Evolutionary conservation across 2,888 invertebrate genomes (phyloP).

Genomic region (Alloplasta piceator): DNA sequence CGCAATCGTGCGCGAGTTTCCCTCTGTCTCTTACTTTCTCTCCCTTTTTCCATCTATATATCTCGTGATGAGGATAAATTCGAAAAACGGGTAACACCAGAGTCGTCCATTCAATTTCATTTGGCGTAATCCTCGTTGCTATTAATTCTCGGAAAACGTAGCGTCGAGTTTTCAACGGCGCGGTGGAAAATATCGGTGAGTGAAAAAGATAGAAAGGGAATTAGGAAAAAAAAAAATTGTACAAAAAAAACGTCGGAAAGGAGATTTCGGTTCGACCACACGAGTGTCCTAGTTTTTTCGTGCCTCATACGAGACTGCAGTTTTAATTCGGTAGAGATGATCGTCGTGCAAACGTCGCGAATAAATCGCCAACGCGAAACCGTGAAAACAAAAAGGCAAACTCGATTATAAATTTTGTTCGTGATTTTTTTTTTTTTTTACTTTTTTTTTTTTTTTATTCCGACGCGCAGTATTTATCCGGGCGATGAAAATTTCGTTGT

Average conservation of each 20-base stretch:
- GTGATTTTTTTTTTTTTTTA: neutral
- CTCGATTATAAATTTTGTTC: constrained; percentile 2
- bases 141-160: constrained; percentile 54
- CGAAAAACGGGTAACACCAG: constrained; percentile 48
- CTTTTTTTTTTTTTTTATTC: neutral
- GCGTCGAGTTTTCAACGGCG: constrained; percentile 47
- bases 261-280: neutral
- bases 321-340: neutral
- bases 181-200: constrained; percentile 8
- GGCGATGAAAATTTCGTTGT: neutral
- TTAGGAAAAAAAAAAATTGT: neutral
- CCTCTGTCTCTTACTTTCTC: neutral
- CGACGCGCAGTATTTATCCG: no score
- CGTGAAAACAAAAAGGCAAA: neutral
- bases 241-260: constrained; percentile 1
- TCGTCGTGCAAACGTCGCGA: neutral
- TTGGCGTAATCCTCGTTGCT: constrained; percentile 56
- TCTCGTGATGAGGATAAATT: constrained; percentile 60
- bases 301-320: neutral
- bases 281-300: neutral
- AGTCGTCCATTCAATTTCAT: constrained; percentile 61
- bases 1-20: constrained; percentile 3
- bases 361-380: neutral
- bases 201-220: neutral
- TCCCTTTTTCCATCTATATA: constrained; percentile 9